Percentiles rank a stretch among this genome's conserved stretches.
phyloP scores from a whole-genome alignment of 2,797 vertebrate genomes.

The Rhinella marina region DNA sequence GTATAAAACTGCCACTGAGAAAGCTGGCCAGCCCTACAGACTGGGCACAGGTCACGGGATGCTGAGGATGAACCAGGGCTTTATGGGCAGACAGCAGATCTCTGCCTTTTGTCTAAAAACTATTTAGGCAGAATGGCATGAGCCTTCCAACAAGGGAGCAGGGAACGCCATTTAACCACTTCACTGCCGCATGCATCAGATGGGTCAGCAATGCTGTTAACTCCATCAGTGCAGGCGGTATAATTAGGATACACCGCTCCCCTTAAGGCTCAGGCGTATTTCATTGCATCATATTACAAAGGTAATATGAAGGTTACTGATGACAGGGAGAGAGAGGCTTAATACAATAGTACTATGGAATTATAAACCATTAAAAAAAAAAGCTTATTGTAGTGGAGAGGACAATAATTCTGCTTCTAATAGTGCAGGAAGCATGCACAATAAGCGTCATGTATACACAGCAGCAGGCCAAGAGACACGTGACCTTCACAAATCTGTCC shows the following conservation, averaged over 20 bases:
- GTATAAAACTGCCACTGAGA: neutral
- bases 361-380: neutral
- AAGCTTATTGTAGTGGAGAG: neutral
- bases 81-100: slow-evolving; percentile 33
- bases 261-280: neutral
- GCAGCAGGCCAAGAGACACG: neutral
- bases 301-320: slow-evolving; percentile 42
- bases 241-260: neutral
- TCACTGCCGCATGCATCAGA: neutral
- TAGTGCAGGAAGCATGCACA: neutral
- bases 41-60: neutral
- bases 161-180: slow-evolving; percentile 26
- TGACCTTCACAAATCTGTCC: slow-evolving; percentile 18
- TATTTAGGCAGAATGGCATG: slow-evolving; percentile 44
- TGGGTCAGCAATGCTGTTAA: neutral
- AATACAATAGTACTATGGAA: neutral
- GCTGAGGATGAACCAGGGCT: slow-evolving; percentile 9
- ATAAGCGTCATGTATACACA: neutral
- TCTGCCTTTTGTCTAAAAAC: slow-evolving; percentile 42
- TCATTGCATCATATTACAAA: slow-evolving; percentile 40
- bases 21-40: neutral
- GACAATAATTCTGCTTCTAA: neutral
- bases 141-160: slow-evolving; percentile 34
- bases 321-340: neutral
- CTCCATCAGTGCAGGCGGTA: neutral